Evolutionary conservation across 2,113 vertebrate species (phyloP), one percentile per base, ranked within the genome.

Genomic region (Bufo bufo): DNA sequence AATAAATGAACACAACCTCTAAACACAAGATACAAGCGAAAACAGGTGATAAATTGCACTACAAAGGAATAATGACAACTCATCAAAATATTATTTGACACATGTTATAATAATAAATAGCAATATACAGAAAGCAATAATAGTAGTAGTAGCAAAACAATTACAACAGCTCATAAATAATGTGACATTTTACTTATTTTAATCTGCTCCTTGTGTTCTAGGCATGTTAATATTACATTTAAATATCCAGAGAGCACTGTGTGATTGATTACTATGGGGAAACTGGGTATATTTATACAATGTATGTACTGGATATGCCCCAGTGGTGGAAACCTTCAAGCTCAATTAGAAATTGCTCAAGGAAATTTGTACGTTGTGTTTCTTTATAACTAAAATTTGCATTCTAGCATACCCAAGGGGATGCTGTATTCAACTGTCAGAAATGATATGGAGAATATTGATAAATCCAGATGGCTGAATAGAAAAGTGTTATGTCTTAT

Each of bases 51-150:
- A 83, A 83, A 83, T 83, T 50, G 43, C 81, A 83, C 20, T 66
- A 49, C 19, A n/a, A 69, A 66, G 61, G 63, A 69, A 52, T 20
- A 66, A 69, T 83, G 81, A 66, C 81, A 69, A 14, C 47, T 52
- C 63, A 83, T 83, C 81, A 83, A 65, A 80, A 50, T 83, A 12
- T 47, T 85, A 85, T 77, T 61, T 85, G 69, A 77, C 43, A 85
- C 54, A n/a, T 77, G 33, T 77, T 77, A 59, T 4, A 16, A 85
- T 77, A 77, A 61, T 58, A 85, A 85, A 85, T 85, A 85, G 77
- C 17, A 85, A 66, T 77, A 58, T 20, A 49, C 52, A 43, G 11
- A 85, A 85, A 63, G 84, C 43, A n/a, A 61, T 61, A 77, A 85
- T 85, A 66, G 69, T 6, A 83, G 63, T 83, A 52, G 81, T 66